phyloP scores from a whole-genome alignment of 2,888 invertebrate genomes.

The Ochropleura plecta region DNA sequence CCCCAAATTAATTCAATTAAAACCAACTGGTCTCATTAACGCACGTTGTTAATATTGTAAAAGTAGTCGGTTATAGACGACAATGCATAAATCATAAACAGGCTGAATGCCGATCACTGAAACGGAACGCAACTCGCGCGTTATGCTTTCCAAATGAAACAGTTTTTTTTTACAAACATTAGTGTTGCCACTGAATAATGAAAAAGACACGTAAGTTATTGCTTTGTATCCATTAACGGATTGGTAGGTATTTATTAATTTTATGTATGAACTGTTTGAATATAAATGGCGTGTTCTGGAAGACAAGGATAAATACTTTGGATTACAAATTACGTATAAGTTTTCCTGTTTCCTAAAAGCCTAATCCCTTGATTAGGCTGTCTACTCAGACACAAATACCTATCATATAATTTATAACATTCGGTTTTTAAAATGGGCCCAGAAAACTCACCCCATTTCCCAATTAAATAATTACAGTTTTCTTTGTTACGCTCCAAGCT shows the following conservation, averaged over 20 bases:
- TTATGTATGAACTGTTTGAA: neutral
- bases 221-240: conserved; percentile 13
- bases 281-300: neutral
- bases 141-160: conserved; percentile 84
- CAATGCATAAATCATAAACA: conserved; percentile 77
- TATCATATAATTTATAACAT: neutral
- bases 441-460: neutral
- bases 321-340: neutral
- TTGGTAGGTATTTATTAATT: conserved; percentile 6
- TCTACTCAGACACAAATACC: neutral
- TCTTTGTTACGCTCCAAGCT: conserved; percentile 18
- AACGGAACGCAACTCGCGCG: conserved; percentile 79
- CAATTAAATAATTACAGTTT: neutral
- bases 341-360: conserved; percentile 7
- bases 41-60: conserved; percentile 69
- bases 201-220: conserved; percentile 34
- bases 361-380: no score
- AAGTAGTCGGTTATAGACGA: conserved; percentile 67
- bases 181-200: conserved; percentile 27
- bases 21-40: conserved; percentile 35
- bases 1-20: conserved; percentile 57
- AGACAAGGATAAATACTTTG: neutral
- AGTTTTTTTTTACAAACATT: conserved; percentile 63
- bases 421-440: neutral
- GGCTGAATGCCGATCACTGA: conserved; percentile 82